Percentiles rank a stretch among this genome's conserved stretches.
Conservation (phyloP, 2,797 vertebrate genomes). For the Mus minutoides region DNA sequence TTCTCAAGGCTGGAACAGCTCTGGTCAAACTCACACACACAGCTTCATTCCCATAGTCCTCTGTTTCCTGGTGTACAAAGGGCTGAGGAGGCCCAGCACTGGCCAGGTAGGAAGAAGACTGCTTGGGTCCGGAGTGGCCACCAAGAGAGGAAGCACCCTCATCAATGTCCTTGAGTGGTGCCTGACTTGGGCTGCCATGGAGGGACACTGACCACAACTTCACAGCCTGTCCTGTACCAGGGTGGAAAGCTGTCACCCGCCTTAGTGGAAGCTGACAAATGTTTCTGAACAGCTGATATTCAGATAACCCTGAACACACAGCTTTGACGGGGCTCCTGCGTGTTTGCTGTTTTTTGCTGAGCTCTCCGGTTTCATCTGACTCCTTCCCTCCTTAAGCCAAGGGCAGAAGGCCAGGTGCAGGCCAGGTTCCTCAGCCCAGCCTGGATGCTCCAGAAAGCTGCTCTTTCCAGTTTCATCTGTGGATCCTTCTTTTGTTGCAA, state of each 20-base stretch:
- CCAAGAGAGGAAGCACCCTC: neutral
- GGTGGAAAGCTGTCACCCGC: neutral
- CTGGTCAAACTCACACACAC: neutral
- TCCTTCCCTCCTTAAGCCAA: neutral
- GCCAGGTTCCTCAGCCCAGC: neutral
- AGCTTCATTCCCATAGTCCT: neutral
- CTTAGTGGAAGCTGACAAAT: neutral
- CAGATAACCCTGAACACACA: neutral
- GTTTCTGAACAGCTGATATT: neutral
- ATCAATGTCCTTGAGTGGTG: neutral
- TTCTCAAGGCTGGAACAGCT: neutral
- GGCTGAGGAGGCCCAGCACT: neutral
- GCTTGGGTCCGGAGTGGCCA: neutral
- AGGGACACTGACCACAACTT: neutral
- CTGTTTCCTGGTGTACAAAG: neutral
- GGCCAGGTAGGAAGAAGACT: neutral
- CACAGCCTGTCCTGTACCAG: neutral
- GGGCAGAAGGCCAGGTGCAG: neutral
- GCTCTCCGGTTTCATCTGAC: neutral
- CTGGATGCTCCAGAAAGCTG: neutral
- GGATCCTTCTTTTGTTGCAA: neutral
- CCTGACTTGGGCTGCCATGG: neutral
- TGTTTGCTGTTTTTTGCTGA: neutral
- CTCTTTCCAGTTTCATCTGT: conserved; percentile 1
- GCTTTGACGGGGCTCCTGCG: neutral